Conservation (phyloP, 2,888 invertebrate genomes). For the Keiferia lycopersicella region DNA sequence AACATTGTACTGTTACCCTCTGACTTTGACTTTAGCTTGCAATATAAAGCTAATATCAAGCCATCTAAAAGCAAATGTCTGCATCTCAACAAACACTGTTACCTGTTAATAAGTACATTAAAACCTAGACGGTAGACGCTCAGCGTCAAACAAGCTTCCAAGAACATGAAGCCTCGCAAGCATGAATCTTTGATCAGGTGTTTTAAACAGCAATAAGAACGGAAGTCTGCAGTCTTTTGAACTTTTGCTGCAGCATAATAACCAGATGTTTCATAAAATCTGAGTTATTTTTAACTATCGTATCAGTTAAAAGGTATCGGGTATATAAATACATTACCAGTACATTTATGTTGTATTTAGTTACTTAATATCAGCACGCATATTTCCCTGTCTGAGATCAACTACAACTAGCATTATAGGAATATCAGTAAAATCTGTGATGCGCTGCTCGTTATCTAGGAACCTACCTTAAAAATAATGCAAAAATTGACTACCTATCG, state of each 20-base stretch:
- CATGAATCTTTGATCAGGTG: slow-evolving; percentile 24
- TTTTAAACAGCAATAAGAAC: slow-evolving; percentile 15
- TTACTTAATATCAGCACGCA: too few species aligned
- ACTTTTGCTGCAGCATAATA: slow-evolving; percentile 7
- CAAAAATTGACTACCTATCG: too few species aligned
- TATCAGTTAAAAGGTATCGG: neutral
- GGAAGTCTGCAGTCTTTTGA: slow-evolving; percentile 17
- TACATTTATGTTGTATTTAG: too few species aligned
- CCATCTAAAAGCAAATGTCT: neutral
- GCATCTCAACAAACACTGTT: slow-evolving; percentile 3
- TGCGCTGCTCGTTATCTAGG: too few species aligned
- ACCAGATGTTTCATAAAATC: slow-evolving; percentile 6
- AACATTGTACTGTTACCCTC: too few species aligned
- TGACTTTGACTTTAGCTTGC: too few species aligned
- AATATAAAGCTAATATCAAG: neutral
- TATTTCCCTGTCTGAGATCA: too few species aligned
- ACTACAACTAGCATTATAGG: too few species aligned
- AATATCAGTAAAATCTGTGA: too few species aligned
- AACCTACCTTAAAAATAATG: too few species aligned
- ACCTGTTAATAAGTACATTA: slow-evolving; percentile 3
- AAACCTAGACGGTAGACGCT: neutral
- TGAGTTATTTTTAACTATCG: neutral
- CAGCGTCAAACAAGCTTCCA: slow-evolving; percentile 1
- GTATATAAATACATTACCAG: too few species aligned
- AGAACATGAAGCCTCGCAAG: slow-evolving; percentile 11